A percentile compares a stretch with the other conserved stretches of the same genome.
These are phyloP conservation scores for Phoxinus phoxinus DNA, from an alignment of 2,113 vertebrate genomes.

Conservation along the genomic window DNA sequence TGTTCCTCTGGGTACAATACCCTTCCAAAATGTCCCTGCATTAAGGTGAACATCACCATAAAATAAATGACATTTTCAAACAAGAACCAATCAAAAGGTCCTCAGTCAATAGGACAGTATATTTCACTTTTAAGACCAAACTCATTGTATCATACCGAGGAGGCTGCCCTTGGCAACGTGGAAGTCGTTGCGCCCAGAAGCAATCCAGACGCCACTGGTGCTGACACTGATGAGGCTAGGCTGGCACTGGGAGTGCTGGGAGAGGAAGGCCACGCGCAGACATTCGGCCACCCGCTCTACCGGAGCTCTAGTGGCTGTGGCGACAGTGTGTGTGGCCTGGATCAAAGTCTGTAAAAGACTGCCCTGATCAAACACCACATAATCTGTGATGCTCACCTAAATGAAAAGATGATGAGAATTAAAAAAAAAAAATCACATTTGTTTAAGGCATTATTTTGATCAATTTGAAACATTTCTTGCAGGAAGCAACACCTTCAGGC, in stretches of 20 bases:
- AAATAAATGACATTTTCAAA: background rate
- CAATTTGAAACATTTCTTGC: background rate
- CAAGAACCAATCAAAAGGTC: background rate
- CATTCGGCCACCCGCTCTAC: conserved; percentile 92
- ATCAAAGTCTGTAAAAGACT: conserved; percentile 93
- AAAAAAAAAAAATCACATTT: background rate
- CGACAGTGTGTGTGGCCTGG: conserved; percentile 91
- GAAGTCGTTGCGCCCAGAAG: conserved; percentile 92
- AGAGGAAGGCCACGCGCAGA: conserved; percentile 90
- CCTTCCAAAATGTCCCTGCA: conserved; percentile 93
- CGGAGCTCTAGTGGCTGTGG: conserved; percentile 87
- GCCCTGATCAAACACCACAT: conserved; percentile 94
- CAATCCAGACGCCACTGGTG: conserved; percentile 89
- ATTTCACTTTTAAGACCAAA: background rate
- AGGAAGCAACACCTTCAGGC: background rate
- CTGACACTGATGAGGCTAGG: conserved; percentile 90
- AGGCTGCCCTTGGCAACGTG: conserved; percentile 93
- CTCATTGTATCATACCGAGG: conserved; percentile 75
- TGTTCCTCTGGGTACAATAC: conserved; percentile 90
- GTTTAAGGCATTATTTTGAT: background rate
- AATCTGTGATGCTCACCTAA: conserved; percentile 96
- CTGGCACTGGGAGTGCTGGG: conserved; percentile 92
- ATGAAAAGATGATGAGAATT: background rate
- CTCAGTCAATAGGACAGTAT: background rate
- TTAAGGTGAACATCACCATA: background rate